These are phyloP conservation scores for Poecilia velifera DNA, from an alignment of 2,797 vertebrate genomes.

Conservation along the genomic window DNA sequence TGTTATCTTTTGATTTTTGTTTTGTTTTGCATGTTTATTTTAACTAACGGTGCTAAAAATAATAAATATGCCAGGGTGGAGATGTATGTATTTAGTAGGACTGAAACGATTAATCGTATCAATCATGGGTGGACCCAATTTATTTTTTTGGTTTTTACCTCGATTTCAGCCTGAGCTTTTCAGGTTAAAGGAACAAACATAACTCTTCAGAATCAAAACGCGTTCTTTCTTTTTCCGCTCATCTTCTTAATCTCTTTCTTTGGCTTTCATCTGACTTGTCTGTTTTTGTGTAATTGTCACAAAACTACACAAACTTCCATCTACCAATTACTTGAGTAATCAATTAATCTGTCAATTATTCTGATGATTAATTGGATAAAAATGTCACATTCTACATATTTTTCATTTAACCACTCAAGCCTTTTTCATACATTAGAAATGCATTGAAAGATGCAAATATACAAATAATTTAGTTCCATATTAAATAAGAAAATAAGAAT, in stretches of 20 bases:
- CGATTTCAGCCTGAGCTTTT: background rate
- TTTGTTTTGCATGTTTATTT: background rate
- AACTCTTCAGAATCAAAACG: conserved; percentile 39
- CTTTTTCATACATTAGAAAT: too few relatives aligned
- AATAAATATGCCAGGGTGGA: background rate
- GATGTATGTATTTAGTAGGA: too few relatives aligned
- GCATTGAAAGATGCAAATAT: too few relatives aligned
- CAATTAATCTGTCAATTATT: too few relatives aligned
- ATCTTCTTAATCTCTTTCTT: background rate
- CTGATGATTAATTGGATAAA: too few relatives aligned
- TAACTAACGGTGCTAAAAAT: background rate
- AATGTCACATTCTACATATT: too few relatives aligned
- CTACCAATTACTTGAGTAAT: background rate
- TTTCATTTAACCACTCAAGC: too few relatives aligned
- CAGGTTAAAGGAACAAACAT: conserved; percentile 32
- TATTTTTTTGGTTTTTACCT: background rate
- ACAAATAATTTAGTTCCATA: too few relatives aligned
- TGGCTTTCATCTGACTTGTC: background rate
- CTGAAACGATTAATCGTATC: too few relatives aligned
- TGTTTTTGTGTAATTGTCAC: background rate
- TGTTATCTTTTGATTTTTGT: background rate
- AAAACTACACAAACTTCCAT: background rate
- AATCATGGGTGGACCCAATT: background rate
- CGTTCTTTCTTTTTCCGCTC: conserved; percentile 24
- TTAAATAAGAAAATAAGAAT: too few relatives aligned